These are phyloP conservation scores for Proterorhinus semilunaris DNA, from an alignment of 2,113 vertebrate species.

Conservation along the genomic window DNA sequence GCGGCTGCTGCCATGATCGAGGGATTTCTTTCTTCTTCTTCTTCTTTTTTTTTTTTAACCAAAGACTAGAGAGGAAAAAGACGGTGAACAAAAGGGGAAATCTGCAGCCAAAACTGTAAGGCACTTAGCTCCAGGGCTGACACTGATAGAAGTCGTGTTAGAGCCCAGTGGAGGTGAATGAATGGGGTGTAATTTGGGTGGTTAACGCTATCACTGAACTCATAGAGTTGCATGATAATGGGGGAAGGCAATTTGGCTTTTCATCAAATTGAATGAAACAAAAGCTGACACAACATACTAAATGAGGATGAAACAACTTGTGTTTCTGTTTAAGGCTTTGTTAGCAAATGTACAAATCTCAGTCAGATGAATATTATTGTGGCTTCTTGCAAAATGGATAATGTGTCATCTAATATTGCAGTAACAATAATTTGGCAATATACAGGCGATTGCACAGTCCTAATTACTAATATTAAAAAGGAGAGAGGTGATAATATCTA, in stretches of 20 bases:
- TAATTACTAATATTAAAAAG: too few relatives aligned
- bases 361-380: too few relatives aligned
- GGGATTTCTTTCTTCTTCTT: background rate
- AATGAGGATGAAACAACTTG: too few relatives aligned
- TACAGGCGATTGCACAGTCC: too few relatives aligned
- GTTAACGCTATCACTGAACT: conserved; percentile 32
- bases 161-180: conserved; percentile 45
- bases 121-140: conserved; percentile 57
- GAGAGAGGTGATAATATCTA: too few relatives aligned
- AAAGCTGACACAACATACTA: too few relatives aligned
- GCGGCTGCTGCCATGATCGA: conserved; percentile 48
- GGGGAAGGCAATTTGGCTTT: background rate
- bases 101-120: conserved; percentile 52
- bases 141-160: conserved; percentile 51
- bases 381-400: too few relatives aligned
- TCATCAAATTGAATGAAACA: too few relatives aligned
- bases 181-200: conserved; percentile 57
- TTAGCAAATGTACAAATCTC: too few relatives aligned
- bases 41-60: conserved; percentile 29
- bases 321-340: too few relatives aligned
- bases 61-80: conserved; percentile 59
- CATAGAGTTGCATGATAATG: conserved; percentile 36
- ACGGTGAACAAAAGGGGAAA: conserved; percentile 53
- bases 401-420: too few relatives aligned
- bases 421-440: too few relatives aligned